Percentiles rank a stretch among this genome's conserved stretches.
Conservation (phyloP, 2,888 invertebrate species). For the Zootermopsis nevadensis region DNA sequence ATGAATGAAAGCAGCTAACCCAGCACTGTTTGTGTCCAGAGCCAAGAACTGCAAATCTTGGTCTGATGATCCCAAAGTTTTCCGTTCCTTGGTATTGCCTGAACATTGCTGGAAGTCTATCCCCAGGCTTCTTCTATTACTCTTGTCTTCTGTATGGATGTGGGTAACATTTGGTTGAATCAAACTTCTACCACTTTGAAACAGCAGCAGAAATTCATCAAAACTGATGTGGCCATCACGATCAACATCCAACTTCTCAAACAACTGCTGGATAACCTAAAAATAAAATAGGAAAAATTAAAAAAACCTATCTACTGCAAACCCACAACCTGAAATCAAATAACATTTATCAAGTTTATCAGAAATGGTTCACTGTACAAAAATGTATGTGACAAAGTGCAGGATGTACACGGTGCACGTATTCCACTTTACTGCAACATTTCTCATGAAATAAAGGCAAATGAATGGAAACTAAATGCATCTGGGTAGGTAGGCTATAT, state of each 20-base stretch:
- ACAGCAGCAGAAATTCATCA: conserved; percentile 72
- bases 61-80: conserved; percentile 33
- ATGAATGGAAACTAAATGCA: no score
- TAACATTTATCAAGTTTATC: no score
- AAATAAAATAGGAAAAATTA: not conserved
- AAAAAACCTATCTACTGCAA: not conserved
- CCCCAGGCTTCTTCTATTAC: not conserved
- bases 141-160: not conserved
- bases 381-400: no score
- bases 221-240: conserved; percentile 74
- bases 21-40: conserved; percentile 28
- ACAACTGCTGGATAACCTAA: conserved; percentile 70
- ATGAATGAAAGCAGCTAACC: not conserved
- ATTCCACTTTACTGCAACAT: no score
- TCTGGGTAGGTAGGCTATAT: no score
- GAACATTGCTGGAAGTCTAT: conserved; percentile 23
- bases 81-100: not conserved
- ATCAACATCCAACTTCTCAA: conserved; percentile 73
- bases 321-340: not conserved
- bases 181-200: conserved; percentile 65
- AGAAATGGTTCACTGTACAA: no score
- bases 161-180: not conserved
- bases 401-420: no score
- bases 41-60: conserved; percentile 29
- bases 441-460: no score